Percentiles rank a stretch among this genome's conserved stretches.
These are phyloP conservation scores for Champsocephalus esox DNA, from an alignment of 2,797 vertebrate genomes.

Conservation along the genomic window DNA sequence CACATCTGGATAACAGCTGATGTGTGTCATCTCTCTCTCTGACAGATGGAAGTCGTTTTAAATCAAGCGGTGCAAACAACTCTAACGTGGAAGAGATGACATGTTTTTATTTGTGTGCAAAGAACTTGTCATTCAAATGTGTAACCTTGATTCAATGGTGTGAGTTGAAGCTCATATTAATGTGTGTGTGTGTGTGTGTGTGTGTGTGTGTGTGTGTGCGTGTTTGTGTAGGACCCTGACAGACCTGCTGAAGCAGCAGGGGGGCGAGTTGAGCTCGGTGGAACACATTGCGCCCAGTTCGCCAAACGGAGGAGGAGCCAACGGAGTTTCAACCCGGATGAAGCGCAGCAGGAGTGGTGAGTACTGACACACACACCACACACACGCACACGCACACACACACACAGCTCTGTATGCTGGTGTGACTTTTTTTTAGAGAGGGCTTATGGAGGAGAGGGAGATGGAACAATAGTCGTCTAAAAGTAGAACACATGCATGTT, in stretches of 20 bases:
- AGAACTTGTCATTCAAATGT: too few relatives aligned
- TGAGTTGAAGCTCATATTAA: background rate
- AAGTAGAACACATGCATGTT: constrained; percentile 64
- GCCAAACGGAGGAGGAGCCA: constrained; percentile 74
- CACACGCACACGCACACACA: background rate
- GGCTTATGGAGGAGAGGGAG: background rate
- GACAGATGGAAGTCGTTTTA: background rate
- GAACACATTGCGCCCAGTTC: constrained; percentile 78
- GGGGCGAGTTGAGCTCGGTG: constrained; percentile 76
- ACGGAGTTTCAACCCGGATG: constrained; percentile 85
- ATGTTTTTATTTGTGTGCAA: too few relatives aligned
- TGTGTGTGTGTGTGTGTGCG: constrained; percentile 34
- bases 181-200: constrained; percentile 17
- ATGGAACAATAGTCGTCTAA: constrained; percentile 25
- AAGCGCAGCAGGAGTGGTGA: constrained; percentile 90
- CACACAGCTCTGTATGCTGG: too few relatives aligned
- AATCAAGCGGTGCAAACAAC: background rate
- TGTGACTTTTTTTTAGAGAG: background rate
- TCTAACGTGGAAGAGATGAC: background rate
- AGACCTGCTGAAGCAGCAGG: constrained; percentile 94
- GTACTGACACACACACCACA: constrained; percentile 36
- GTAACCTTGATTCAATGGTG: too few relatives aligned
- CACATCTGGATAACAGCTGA: constrained; percentile 44
- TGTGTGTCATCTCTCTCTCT: constrained; percentile 8
- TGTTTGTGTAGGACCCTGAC: constrained; percentile 88